A percentile compares a stretch with the other conserved stretches of the same genome.
These are phyloP conservation scores for Batillaria attramentaria DNA, from an alignment of 1,140 invertebrate species.

Conservation along the genomic window DNA sequence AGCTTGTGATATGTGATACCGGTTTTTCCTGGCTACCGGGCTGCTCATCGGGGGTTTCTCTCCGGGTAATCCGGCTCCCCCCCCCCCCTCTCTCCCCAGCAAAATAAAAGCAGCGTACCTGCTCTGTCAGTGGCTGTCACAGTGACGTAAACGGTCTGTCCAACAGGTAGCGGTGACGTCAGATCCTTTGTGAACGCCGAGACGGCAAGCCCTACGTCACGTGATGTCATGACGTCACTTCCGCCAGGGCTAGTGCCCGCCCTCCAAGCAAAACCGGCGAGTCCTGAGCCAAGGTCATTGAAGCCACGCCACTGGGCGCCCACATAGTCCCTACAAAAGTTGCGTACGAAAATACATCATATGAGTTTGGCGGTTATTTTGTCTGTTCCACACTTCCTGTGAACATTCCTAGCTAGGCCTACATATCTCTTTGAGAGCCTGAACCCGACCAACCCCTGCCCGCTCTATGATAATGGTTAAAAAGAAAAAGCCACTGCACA, in stretches of 20 bases:
- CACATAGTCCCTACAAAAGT: slow-evolving; percentile 41
- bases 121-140: slow-evolving; percentile 50
- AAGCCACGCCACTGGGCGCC: slow-evolving; percentile 51
- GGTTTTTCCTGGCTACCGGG: too few relatives aligned
- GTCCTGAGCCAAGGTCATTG: slow-evolving; percentile 45
- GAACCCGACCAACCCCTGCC: too few relatives aligned
- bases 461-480: too few relatives aligned
- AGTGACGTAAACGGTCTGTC: slow-evolving; percentile 45
- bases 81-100: too few relatives aligned
- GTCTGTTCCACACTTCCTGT: too few relatives aligned
- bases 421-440: too few relatives aligned
- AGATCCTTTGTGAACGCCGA: slow-evolving; percentile 23
- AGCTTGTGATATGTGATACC: too few relatives aligned
- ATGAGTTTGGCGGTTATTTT: neutral
- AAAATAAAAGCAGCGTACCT: too few relatives aligned
- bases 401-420: too few relatives aligned
- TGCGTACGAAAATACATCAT: neutral
- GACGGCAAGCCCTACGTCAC: slow-evolving; percentile 19
- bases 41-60: too few relatives aligned
- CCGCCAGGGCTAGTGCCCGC: slow-evolving; percentile 44
- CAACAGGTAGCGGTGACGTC: slow-evolving; percentile 31
- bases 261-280: slow-evolving; percentile 48
- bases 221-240: slow-evolving; percentile 41
- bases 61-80: too few relatives aligned
- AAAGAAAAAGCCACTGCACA: too few relatives aligned